Conservation (phyloP, 1,140 invertebrate genomes). For the Platyscapa corneri region DNA sequence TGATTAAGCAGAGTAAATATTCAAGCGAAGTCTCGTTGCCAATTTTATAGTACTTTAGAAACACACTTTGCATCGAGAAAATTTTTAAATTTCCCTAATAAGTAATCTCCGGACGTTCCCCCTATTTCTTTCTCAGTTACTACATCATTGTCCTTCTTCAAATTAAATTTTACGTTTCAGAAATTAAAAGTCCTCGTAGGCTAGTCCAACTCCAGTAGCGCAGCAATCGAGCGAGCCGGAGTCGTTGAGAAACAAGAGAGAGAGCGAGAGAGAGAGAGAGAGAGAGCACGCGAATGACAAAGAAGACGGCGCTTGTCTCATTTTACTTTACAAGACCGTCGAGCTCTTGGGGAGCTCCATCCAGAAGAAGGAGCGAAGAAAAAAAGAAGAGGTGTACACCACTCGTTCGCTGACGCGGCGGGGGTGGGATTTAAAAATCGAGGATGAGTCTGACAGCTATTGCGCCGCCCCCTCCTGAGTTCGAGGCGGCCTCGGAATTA, state of each 20-base stretch:
- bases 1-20: too few relatives aligned
- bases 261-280: slow-evolving; percentile 14
- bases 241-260: not conserved
- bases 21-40: too few relatives aligned
- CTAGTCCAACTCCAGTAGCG: not conserved
- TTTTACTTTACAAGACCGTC: slow-evolving; percentile 69
- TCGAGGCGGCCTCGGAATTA: slow-evolving; percentile 66
- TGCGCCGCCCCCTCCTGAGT: slow-evolving; percentile 59
- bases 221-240: not conserved
- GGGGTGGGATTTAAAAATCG: slow-evolving; percentile 72
- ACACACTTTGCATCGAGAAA: too few relatives aligned
- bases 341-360: not conserved
- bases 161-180: slow-evolving; percentile 20
- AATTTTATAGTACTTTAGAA: too few relatives aligned
- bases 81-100: not conserved
- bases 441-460: slow-evolving; percentile 72
- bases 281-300: slow-evolving; percentile 9
- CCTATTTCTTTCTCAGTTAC: not conserved
- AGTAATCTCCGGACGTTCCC: not conserved
- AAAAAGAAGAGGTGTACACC: not conserved
- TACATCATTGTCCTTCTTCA: not conserved
- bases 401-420: slow-evolving; percentile 31
- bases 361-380: slow-evolving; percentile 8
- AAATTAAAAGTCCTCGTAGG: slow-evolving; percentile 19
- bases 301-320: slow-evolving; percentile 65